A percentile compares a stretch with the other conserved stretches of the same genome.
phyloP scores from a whole-genome alignment of 2,888 invertebrate genomes.

The Cheilosia grossa region DNA sequence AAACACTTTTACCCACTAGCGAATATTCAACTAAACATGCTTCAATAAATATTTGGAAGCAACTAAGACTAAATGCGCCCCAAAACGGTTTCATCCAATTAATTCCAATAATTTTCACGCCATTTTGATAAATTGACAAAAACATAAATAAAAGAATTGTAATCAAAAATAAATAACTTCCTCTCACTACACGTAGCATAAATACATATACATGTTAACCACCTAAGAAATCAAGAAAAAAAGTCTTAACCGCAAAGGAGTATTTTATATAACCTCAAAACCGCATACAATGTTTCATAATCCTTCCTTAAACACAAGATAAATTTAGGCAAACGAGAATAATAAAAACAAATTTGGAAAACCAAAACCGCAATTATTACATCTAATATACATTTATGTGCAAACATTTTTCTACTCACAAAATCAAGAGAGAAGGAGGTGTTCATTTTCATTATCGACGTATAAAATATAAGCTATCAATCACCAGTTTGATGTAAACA shows the following conservation, averaged over 20 bases:
- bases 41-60: conserved; percentile 14
- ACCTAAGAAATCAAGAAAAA: conserved; percentile 1
- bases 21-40: background rate
- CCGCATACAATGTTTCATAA: conserved; percentile 44
- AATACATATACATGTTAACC: conserved; percentile 29
- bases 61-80: conserved; percentile 31
- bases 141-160: conserved; percentile 14
- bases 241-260: conserved; percentile 6
- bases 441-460: conserved; percentile 37
- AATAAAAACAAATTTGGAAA: background rate
- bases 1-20: background rate
- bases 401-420: conserved; percentile 29
- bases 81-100: conserved; percentile 41
- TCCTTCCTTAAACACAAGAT: conserved; percentile 47
- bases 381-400: conserved; percentile 30
- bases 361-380: conserved; percentile 9
- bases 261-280: conserved; percentile 31
- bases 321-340: conserved; percentile 16
- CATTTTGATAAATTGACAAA: conserved; percentile 5
- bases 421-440: conserved; percentile 11
- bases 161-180: conserved; percentile 48
- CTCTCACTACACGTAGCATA: conserved; percentile 25
- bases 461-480: conserved; percentile 34
- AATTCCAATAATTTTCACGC: conserved; percentile 24
- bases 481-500: conserved; percentile 35